Evolutionary conservation across 2,113 vertebrate genomes (phyloP), one percentile per base, ranked within the genome.

Genomic region (Muntiacus reevesi): DNA sequence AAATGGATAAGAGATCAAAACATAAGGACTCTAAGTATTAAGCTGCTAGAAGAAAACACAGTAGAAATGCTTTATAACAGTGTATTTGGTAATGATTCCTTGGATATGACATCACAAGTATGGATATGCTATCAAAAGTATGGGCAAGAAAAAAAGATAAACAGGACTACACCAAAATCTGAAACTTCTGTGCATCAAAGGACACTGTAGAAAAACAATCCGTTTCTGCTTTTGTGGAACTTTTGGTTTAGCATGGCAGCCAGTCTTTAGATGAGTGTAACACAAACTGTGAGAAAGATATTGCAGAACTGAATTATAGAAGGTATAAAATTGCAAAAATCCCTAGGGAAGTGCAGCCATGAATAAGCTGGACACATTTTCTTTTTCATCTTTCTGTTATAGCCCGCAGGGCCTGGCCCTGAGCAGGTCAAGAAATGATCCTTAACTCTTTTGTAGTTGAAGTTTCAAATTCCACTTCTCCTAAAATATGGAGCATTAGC

Each of bases 401-500:
- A 93, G 16, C 2, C 15, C 21, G 8, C 60, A 13, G n/a, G 13
- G 12, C 36, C 57, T 89, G 47, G 81, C 36, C 40, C 50, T 78
- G 23, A 40, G 36, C 36, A 76, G 17, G 50, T 55, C 30, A 45
- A 25, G 95, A 90, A 89, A 86, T 40, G 45, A 90, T 55, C 50
- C 47, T 89, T 78, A 86, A 64, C 36, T 90, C 36, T 85, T 92
- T 33, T 50, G 74, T 52, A 95, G 83, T 7, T 93, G 45, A 96
- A 89, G 36, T n/a, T 89, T 96, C 86, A 89, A 64, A 89, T 93
- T 62, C 23, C 45, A 93, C 52, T 89, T 93, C 54, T 88, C 60
- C 55, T 89, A 59, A 92, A 83, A 64, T 85, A 33, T 6, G 23
- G n/a, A 89, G 36, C 27, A 40, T 71, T 23, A 71, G n/a, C n/a